Base-by-base conservation (phyloP, 2,113 vertebrate genomes). In the Megaceryle maxima region DNA sequence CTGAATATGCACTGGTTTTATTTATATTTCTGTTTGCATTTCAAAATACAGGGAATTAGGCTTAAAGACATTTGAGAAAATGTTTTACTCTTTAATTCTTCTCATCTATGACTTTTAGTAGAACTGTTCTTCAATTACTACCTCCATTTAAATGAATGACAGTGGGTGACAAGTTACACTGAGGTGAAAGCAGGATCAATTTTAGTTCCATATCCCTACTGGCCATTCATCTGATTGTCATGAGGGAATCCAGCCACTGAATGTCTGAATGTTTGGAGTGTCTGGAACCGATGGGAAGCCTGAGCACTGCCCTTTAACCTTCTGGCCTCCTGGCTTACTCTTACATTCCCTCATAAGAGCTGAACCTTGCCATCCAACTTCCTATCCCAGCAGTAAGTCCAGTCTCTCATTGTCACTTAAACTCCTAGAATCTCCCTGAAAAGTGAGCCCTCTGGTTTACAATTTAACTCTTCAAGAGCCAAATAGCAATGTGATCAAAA, bases 261-360 rank as follows among this genome's bases (percentile, higher is more conserved):
- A 94, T 88, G 51, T 80, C 41, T 84, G 37, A 86, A 56, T 92
- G 43, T 91, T 94, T 94, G 88, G 83, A 75, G 77, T 87, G 35
- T 72, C 73, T 78, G 77, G 86, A 96, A 41, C 66, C 4, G 43
- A 87, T 78, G 77, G 77, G 88, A 94, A 96, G 91, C 83, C 77
- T 94, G 88, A 94, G 76, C 19, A 0, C 43, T 94, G 95, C 87
- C 87, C 92, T 96, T 97, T 97, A 97, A 95, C 92, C 92, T 96
- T 56, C 73, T 92, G 89, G 83, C 92, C 89, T 91, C 91, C 92
- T 96, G 76, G 68, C 80, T 95, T 94, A 87, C 80, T 92, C 83
- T 88, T 90, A 88, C 60, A 88, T 84, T 94, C 86, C 69, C 86
- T 62, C 56, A 16, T 57, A 86, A 93, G 78, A 93, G 43, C 76